These are phyloP conservation scores for Platyura marginata DNA, from an alignment of 1,140 invertebrate genomes.

Conservation along the genomic window DNA sequence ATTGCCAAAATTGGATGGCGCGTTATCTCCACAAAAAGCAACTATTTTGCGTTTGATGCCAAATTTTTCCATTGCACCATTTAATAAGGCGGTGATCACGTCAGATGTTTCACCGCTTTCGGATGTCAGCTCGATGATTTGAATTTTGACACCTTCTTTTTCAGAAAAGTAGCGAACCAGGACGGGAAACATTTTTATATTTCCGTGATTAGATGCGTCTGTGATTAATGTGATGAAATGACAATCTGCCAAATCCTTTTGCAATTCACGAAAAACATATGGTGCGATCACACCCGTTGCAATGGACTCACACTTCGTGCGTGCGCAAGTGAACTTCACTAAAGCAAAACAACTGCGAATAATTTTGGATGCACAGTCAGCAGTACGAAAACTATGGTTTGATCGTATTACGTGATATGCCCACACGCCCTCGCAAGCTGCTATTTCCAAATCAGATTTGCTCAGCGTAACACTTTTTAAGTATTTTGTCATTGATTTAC, in stretches of 20 bases:
- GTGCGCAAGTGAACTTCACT: neutral
- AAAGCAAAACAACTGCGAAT: neutral
- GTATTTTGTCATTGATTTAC: too few relatives aligned
- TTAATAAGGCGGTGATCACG: neutral
- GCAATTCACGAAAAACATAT: neutral
- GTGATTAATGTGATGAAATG: neutral
- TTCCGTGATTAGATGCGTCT: neutral
- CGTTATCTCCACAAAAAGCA: neutral
- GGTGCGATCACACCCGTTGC: neutral
- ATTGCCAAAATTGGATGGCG: neutral
- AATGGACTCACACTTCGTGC: neutral
- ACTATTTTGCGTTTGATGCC: neutral
- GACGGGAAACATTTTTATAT: conserved; percentile 5
- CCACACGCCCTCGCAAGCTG: neutral
- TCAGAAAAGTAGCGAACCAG: conserved; percentile 5
- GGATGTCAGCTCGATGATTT: neutral
- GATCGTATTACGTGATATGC: neutral
- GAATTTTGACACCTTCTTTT: conserved; percentile 6
- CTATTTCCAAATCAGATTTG: neutral
- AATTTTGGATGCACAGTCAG: neutral
- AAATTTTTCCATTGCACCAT: neutral
- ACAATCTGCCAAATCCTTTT: neutral
- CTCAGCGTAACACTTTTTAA: neutral
- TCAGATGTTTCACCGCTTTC: neutral
- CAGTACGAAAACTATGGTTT: neutral